Evolutionary conservation across 2,797 vertebrate species (phyloP).

Genomic region (Todus mexicanus): DNA sequence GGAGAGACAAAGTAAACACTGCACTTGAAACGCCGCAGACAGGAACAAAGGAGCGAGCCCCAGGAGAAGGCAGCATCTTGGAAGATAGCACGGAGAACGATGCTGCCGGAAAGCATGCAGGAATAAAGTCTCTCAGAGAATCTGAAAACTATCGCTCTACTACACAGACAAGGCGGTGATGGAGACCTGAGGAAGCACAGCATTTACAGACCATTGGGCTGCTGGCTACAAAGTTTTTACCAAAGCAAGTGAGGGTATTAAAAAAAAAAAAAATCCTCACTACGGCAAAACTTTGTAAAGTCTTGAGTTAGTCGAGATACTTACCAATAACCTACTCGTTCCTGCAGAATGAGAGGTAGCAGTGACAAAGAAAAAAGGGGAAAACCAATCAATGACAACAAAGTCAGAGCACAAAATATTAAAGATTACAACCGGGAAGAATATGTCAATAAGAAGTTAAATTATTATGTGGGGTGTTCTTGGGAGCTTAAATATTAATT

Average conservation of each 20-base stretch:
- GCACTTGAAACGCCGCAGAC: conserved; percentile 35
- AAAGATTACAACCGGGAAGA: conserved; percentile 26
- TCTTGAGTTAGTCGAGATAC: conserved; percentile 68
- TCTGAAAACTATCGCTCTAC: conserved; percentile 46
- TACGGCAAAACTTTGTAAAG: conserved; percentile 76
- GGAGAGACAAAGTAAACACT: conserved; percentile 55
- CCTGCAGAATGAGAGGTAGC: conserved; percentile 75
- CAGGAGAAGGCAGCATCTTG: conserved; percentile 58
- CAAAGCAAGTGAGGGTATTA: conserved; percentile 48
- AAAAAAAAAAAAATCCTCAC: conserved; percentile 44
- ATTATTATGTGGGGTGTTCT: neutral
- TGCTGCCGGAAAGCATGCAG: conserved; percentile 71
- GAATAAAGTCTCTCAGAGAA: conserved; percentile 12
- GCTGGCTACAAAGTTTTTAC: conserved; percentile 75
- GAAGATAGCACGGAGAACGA: conserved; percentile 55
- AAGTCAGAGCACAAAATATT: conserved; percentile 32
- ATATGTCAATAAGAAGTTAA: neutral
- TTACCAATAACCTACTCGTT: conserved; percentile 77
- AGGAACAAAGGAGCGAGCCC: conserved; percentile 46
- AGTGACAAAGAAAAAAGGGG: conserved; percentile 60
- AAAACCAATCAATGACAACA: conserved; percentile 65
- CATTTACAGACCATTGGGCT: conserved; percentile 42
- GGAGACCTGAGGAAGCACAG: conserved; percentile 67
- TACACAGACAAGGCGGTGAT: conserved; percentile 64
- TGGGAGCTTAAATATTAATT: neutral